These are phyloP conservation scores for Diorhabda carinulata DNA, from an alignment of 1,140 invertebrate genomes.

Conservation along the genomic window DNA sequence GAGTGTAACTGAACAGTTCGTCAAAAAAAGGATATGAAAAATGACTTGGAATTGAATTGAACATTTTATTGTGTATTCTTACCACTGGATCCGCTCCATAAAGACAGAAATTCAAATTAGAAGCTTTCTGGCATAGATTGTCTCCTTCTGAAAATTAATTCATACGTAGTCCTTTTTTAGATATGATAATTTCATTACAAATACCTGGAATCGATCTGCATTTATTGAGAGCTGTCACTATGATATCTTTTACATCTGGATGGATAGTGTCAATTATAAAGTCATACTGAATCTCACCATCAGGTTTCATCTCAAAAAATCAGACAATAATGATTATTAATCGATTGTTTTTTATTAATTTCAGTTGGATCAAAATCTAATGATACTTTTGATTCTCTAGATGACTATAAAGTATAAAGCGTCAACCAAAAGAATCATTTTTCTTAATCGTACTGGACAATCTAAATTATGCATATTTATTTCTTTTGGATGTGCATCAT, in stretches of 20 bases:
- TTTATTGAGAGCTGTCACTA: constrained; percentile 31
- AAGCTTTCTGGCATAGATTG: constrained; percentile 32
- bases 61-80: constrained; percentile 7
- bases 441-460: too few species aligned
- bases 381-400: too few species aligned
- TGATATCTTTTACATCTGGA: constrained; percentile 30
- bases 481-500: too few species aligned
- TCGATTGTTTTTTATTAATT: not conserved
- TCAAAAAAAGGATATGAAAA: too few species aligned
- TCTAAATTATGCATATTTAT: too few species aligned
- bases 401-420: too few species aligned
- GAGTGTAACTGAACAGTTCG: too few species aligned
- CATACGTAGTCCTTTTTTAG: not conserved
- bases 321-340: not conserved
- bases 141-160: constrained; percentile 29
- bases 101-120: constrained; percentile 34
- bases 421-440: too few species aligned
- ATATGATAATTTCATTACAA: not conserved
- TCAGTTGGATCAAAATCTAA: not conserved
- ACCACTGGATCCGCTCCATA: constrained; percentile 32
- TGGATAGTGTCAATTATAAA: constrained; percentile 28
- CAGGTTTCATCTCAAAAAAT: constrained; percentile 30
- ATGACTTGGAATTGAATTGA: too few species aligned
- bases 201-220: constrained; percentile 32
- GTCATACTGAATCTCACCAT: constrained; percentile 32